Conservation (phyloP, 2,888 invertebrate species). For the Coelinius sp. region DNA sequence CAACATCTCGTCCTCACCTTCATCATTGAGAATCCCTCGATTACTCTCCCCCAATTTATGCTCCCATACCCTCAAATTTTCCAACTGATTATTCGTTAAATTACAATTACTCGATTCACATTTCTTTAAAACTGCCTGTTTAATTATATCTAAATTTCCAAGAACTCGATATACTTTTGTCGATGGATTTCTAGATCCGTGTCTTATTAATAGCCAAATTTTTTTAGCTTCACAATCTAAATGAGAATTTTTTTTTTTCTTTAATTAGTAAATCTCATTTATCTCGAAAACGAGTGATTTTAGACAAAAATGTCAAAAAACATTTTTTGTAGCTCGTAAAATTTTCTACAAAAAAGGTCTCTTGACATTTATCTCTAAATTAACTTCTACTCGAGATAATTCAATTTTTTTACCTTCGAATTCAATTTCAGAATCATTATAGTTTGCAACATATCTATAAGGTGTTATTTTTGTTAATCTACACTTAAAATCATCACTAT, state of each 20-base stretch:
- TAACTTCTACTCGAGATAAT: too few species aligned
- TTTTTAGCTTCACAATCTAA: conserved; percentile 78
- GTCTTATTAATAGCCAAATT: conserved; percentile 83
- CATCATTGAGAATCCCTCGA: conserved; percentile 76
- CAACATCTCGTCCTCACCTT: conserved; percentile 84
- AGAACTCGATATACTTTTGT: conserved; percentile 74
- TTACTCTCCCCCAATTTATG: conserved; percentile 72
- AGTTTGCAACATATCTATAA: conserved; percentile 80
- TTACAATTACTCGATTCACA: conserved; percentile 71
- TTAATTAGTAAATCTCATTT: too few species aligned
- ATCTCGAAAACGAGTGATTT: too few species aligned
- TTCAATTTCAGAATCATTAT: conserved; percentile 74
- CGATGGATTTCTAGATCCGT: conserved; percentile 84
- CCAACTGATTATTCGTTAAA: conserved; percentile 70
- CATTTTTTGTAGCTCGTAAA: too few species aligned
- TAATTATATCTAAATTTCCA: conserved; percentile 73
- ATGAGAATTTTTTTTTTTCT: neutral
- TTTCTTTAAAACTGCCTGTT: conserved; percentile 73
- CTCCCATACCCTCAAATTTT: conserved; percentile 76
- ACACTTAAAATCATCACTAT: conserved; percentile 59
- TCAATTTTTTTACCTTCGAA: conserved; percentile 72
- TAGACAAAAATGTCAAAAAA: neutral
- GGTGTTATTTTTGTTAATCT: conserved; percentile 81
- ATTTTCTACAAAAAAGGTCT: too few species aligned
- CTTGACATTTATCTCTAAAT: too few species aligned